Evolutionary conservation across 2,797 vertebrate species (phyloP), one percentile per base, ranked within the genome.

Genomic region (Alfaro cultratus): DNA sequence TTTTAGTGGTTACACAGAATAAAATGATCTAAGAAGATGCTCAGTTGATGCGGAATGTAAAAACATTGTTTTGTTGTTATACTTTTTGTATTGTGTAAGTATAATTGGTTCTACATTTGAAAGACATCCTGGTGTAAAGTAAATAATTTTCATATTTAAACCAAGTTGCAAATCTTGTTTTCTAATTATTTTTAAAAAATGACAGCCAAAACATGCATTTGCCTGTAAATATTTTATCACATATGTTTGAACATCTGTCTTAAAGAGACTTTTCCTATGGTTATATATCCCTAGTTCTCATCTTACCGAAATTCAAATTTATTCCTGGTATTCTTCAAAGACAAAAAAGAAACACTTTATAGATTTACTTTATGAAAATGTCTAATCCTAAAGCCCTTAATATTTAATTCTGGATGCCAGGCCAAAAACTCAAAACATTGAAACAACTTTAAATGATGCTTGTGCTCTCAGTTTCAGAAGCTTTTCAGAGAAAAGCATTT

Each of bases 141-240:
- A 21, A 41, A 23, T 41, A 43, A 2, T 43, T 71, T 71, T 45
- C 13, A 71, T 45, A 45, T 46, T 62, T 29, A 31, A 45, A 62
- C 11, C 23, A 62, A 31, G 15, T 31, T 45, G 4, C 9, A 57
- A 21, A 21, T 31, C 29, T 13, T 43, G 1, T 5, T 29, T 60
- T 16, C 2, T 11, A 51, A 49, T 36, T 53, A 11, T 39, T 29
- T 73, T 11, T 1, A 1, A 46, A 15, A 73, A 1, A 51, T 53
- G 18, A 11, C 51, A 75, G 26, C 12, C 12, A 45, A 71, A 68
- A 51, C 39, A 43, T 71, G 5, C 67, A n/a, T 70, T 43, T 70
- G 43, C 15, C 55, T 86, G 73, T 87, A 77, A 72, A 84, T 83
- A 78, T 86, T 18, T 18, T 77, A 77, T 2, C 39, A 68, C 3